Base-by-base conservation (phyloP, 2,797 vertebrate species). In the Chaetophractus vellerosus region DNA sequence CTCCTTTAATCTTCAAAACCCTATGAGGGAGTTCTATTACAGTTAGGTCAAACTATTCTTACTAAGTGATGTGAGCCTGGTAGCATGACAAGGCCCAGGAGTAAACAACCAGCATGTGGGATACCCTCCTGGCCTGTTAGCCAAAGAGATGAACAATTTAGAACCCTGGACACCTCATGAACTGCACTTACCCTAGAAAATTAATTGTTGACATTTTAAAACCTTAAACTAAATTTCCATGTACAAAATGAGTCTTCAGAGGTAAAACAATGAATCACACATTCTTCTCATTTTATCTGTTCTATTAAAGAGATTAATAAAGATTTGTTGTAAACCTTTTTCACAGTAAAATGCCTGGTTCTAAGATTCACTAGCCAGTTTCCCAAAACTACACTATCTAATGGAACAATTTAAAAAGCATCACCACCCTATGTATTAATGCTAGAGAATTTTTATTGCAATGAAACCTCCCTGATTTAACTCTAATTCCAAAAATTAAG, bases 291-390 rank as follows among this genome's bases (percentile, higher is more conserved):
- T 28, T 87, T 87, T 75, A 87, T 61, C 57, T 68, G 71, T n/a
- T 74, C 64, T 82, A 87, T 50, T 87, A n/a, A 83, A 88, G 33
- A 89, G 18, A 81, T 50, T 89, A 86, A 86, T 59, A 64, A 95
- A 92, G 33, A 79, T 91, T 45, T 80, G 5, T 71, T n/a, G n/a
- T n/a, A 94, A 91, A 84, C 10, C 10, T 19, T 78, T 88, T 76
- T 86, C 64, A 91, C 10, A 89, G 52, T 50, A 92, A 63, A 90
- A 83, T 63, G 52, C 69, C 72, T 88, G 23, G 68, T 63, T 86
- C 36, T 81, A 57, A n/a, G 52, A 84, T 76, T 84, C 24, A 87
- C 72, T 33, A 88, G 69, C 66, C 26, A 64, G 36, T 41, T 74
- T 90, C 66, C 66, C 48, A 59, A 75, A 94, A 84, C 33, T 12